phyloP scores from a whole-genome alignment of 2,113 vertebrate species.

The Cnemophilus loriae region DNA sequence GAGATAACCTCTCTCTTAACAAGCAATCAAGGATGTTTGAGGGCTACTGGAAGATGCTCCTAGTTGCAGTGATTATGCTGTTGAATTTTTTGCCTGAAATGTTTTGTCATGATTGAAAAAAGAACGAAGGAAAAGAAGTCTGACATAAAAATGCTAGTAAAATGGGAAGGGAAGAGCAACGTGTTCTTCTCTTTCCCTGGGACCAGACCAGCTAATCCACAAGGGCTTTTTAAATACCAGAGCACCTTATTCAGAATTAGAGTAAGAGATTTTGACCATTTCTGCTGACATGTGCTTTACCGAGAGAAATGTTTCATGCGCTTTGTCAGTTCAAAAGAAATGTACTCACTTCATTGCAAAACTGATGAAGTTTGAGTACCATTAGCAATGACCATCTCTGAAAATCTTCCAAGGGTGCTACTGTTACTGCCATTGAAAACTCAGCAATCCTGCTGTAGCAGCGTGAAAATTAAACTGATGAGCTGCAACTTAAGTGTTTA shows the following conservation, averaged over 20 bases:
- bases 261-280: not conserved
- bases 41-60: not conserved
- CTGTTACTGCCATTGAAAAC: not conserved
- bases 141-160: not conserved
- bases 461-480: constrained; percentile 48
- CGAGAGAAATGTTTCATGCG: not conserved
- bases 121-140: not conserved
- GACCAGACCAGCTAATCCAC: not conserved
- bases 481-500: not conserved
- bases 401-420: not conserved
- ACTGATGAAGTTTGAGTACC: not conserved
- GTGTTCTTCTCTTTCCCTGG: not conserved
- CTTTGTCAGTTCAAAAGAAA: not conserved
- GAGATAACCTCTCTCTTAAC: not conserved
- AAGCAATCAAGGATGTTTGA: not conserved
- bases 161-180: not conserved
- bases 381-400: not conserved
- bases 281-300: not conserved
- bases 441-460: not conserved
- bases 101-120: not conserved
- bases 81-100: not conserved
- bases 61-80: not conserved
- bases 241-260: not conserved
- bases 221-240: not conserved
- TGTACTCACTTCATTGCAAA: not conserved